These are phyloP conservation scores for Gymnocephalus cernua DNA, from an alignment of 2,113 vertebrate genomes.

Conservation along the genomic window DNA sequence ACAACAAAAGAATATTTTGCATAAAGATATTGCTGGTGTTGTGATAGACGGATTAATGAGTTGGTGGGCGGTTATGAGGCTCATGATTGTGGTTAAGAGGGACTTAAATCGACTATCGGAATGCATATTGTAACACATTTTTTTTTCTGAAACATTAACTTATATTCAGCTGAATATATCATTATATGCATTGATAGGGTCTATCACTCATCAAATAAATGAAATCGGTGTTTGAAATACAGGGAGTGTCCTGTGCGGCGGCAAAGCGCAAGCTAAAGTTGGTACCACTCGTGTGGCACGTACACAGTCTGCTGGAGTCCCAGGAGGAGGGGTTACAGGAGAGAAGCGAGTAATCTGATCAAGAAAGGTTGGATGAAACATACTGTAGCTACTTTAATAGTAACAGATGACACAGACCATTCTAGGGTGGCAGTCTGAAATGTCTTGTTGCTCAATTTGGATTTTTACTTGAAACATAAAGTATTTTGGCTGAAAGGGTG, in stretches of 20 bases:
- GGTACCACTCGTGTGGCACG: slow-evolving; percentile 70
- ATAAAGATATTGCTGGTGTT: slow-evolving; percentile 23
- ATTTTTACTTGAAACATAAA: slow-evolving; percentile 15
- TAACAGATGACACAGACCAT: slow-evolving; percentile 23
- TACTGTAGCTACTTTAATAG: slow-evolving; percentile 33
- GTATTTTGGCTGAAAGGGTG: not conserved
- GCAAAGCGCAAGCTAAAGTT: slow-evolving; percentile 39
- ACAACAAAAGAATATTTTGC: slow-evolving; percentile 58
- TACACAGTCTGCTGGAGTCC: slow-evolving; percentile 72
- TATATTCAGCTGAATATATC: not conserved
- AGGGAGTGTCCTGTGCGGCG: slow-evolving; percentile 28
- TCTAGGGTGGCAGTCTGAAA: not conserved
- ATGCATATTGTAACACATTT: not conserved
- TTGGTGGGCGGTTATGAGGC: not conserved
- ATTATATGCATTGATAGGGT: too few species aligned
- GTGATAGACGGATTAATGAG: not conserved
- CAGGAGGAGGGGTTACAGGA: slow-evolving; percentile 58
- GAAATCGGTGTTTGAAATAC: slow-evolving; percentile 13
- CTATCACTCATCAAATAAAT: not conserved
- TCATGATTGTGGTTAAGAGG: not conserved
- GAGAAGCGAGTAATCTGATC: slow-evolving; percentile 57
- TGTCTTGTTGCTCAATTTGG: not conserved
- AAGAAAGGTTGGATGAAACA: slow-evolving; percentile 55
- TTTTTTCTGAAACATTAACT: not conserved
- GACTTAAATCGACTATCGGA: not conserved